phyloP scores from a whole-genome alignment of 1,140 invertebrate genomes.

The Plutomurus gul region DNA sequence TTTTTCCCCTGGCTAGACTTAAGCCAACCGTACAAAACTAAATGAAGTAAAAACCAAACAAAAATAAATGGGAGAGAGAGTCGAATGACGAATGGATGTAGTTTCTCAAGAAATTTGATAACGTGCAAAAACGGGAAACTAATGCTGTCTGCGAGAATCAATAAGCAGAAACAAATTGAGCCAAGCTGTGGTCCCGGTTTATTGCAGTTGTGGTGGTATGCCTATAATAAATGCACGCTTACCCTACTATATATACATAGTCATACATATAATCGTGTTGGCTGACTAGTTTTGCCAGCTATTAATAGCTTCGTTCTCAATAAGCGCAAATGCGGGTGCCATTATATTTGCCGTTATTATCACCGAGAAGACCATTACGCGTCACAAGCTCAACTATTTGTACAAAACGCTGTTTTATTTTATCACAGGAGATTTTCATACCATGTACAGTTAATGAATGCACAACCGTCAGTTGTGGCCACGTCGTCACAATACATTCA shows the following conservation, averaged over 20 bases:
- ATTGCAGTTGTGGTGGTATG: background rate
- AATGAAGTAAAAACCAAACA: background rate
- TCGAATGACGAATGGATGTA: background rate
- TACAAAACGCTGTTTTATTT: no score
- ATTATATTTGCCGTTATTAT: no score
- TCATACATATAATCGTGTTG: no score
- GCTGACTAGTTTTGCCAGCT: no score
- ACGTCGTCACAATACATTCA: slow-evolving; percentile 41
- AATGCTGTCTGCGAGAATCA: slow-evolving; percentile 22
- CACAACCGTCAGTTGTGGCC: slow-evolving; percentile 12
- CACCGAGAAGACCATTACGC: no score
- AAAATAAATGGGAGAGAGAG: slow-evolving; percentile 23
- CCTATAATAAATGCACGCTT: no score
- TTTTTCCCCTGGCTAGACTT: background rate
- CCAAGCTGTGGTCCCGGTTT: background rate
- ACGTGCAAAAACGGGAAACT: background rate
- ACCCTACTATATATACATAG: no score
- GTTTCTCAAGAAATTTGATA: background rate
- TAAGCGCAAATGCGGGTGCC: no score
- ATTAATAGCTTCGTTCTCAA: no score
- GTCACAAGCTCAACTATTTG: no score
- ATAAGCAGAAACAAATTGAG: slow-evolving; percentile 12
- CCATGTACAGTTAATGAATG: slow-evolving; percentile 45
- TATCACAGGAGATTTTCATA: no score
- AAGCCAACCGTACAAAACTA: background rate